These are phyloP conservation scores for Colostygia pectinataria DNA, from an alignment of 2,888 invertebrate species.

Conservation along the genomic window DNA sequence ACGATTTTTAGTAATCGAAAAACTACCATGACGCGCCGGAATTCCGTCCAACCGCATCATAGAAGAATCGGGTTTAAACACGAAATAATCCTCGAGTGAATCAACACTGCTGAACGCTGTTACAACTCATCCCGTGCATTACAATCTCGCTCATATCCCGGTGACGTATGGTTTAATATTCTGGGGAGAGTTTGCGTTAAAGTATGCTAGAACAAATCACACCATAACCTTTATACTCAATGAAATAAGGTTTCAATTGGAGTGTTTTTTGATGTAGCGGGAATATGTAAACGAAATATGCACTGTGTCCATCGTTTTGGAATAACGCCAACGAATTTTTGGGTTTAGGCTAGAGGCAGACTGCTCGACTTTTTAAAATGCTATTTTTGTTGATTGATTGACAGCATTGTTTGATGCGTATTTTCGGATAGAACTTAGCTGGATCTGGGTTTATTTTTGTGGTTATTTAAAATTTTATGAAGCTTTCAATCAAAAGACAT, in stretches of 20 bases:
- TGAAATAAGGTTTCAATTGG: constrained; percentile 3
- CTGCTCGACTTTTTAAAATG: constrained; percentile 27
- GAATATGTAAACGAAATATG: constrained; percentile 10
- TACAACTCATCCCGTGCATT: background rate
- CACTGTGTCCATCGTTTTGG: constrained; percentile 23
- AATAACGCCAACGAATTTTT: constrained; percentile 30
- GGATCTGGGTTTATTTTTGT: constrained; percentile 12
- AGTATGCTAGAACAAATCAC: background rate
- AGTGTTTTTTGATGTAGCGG: background rate
- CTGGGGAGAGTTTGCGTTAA: background rate
- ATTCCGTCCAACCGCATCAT: constrained; percentile 4
- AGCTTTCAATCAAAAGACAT: background rate
- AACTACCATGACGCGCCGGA: constrained; percentile 1
- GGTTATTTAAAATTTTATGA: background rate
- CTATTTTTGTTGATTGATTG: constrained; percentile 29
- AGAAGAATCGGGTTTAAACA: constrained; percentile 9
- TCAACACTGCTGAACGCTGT: constrained; percentile 2
- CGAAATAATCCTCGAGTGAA: constrained; percentile 13
- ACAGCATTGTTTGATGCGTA: constrained; percentile 32
- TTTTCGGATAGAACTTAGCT: constrained; percentile 22
- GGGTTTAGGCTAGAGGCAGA: constrained; percentile 33
- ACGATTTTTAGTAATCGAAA: constrained; percentile 1
- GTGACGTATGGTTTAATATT: constrained; percentile 6
- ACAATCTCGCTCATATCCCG: background rate
- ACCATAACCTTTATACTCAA: background rate